Percentiles rank a stretch among this genome's conserved stretches.
phyloP scores from a whole-genome alignment of 2,888 invertebrate species.

The Watsonalla cultraria region DNA sequence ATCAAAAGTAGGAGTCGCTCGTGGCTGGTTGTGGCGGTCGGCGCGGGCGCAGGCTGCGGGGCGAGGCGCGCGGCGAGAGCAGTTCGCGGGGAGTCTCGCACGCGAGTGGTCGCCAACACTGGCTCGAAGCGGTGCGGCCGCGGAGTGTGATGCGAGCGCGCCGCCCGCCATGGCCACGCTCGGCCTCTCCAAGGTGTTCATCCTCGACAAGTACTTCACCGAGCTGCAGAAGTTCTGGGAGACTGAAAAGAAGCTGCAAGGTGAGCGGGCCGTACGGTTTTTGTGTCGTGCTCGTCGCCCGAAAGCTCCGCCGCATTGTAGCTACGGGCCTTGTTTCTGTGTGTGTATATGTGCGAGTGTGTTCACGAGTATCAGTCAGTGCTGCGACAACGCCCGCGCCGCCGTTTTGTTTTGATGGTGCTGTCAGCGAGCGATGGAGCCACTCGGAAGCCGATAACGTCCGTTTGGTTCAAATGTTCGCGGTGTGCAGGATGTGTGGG shows the following conservation, averaged over 20 bases:
- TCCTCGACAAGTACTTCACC: conserved; percentile 98
- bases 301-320: neutral
- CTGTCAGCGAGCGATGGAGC: neutral
- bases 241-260: conserved; percentile 96
- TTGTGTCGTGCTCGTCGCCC: conserved; percentile 8
- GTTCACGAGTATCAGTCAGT: conserved; percentile 2
- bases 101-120: conserved; percentile 49
- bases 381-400: conserved; percentile 14
- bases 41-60: conserved; percentile 13
- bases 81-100: conserved; percentile 41
- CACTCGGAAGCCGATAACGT: neutral
- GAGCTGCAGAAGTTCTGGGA: conserved; percentile 98
- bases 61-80: conserved; percentile 19
- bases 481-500: too few relatives aligned
- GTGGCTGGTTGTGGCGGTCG: conserved; percentile 14
- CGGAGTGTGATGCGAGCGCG: conserved; percentile 67
- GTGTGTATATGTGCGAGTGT: conserved; percentile 1
- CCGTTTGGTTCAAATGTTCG: neutral
- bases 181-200: conserved; percentile 97
- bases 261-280: conserved; percentile 75
- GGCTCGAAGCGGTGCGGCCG: conserved; percentile 55
- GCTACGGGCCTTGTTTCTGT: neutral
- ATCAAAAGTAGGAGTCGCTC: conserved; percentile 33
- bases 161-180: conserved; percentile 91
- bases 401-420: neutral